Base-by-base conservation (phyloP, 2,797 vertebrate genomes). In the Ctenopoma kingsleyae region DNA sequence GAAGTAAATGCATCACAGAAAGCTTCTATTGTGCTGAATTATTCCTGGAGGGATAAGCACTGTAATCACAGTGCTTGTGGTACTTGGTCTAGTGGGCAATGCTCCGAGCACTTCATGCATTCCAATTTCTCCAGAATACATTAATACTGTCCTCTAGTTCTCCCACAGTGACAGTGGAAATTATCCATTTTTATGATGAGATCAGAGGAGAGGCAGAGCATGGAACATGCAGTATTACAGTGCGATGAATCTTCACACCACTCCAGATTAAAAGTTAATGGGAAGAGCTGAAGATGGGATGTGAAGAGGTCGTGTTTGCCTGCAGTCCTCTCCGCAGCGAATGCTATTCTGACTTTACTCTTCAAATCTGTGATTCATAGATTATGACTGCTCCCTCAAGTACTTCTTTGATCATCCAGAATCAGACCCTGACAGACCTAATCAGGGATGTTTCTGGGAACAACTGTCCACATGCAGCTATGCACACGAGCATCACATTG, bases 211-310 rank as follows among this genome's bases (percentile, higher is more conserved):
- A 73, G 53, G 69, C 77, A 52, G 72, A 74, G 54, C 51, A 20
- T 11, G 9, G 75, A 71, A 77, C 74, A 63, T n/a, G 62, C 78
- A 12, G 67, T 23, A 68, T 85, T 81, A 79, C 54, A 54, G 69
- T 11, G 38, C 15, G 22, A 69, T 54, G 71, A 76, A 55, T 83
- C 70, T 74, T 67, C 76, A 71, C 75, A 78, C 70, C 70, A 10
- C 64, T 85, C 67, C 67, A 76, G 77, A 83, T 86, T 82, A 86
- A 87, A 86, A 85, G 64, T 78, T 86, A 87, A 89, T 82, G 74
- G 59, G 58, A 63, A 61, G 55, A 74, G 61, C 75, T 62, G 75
- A 59, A 57, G 71, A 68, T 53, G 48, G 66, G 80, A 83, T 67
- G 59, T 61, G 69, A 80, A 9, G 47, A 72, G 50, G 55, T 59